Base-by-base conservation (phyloP, 2,113 vertebrate species). In the Steatornis caripensis region DNA sequence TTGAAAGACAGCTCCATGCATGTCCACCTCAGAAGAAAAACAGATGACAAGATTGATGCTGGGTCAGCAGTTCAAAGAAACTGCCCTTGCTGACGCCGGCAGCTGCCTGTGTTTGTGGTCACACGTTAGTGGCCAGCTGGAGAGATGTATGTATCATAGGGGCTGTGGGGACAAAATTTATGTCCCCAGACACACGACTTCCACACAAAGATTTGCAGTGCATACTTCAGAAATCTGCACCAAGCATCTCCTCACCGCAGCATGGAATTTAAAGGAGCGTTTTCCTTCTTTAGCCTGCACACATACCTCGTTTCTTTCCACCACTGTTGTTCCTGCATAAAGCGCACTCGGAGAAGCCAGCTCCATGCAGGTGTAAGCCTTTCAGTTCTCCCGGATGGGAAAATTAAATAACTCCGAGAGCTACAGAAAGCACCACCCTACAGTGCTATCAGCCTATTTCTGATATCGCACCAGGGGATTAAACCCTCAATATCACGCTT, bases 351-450 rank as follows among this genome's bases (percentile, higher is more conserved):
- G 34, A 81, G 45, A 36, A 87, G 46, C 11, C 41, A 74, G 16
- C 3, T 54, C 43, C 4, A 0, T 22, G 7, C 20, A 58, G 13
- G 23, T 0, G 0, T 20, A 79, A 45, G 8, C 13, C 11, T 14
- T 62, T 76, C 3, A 1, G 14, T 58, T 87, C 18, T 37, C 27
- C 24, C 24, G 22, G 41, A 70, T 3, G 3, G 6, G 6, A 8
- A 9, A 66, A 61, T 78, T 49, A 74, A 91, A 45, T 10, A 91
- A 45, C 45, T 24, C 11, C 17, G 26, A 84, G 18, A 84, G 39
- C 36, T 77, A 87, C 54, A 70, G 41, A 87, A 93, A 87, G 15
- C 34, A 79, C 19, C 20, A 37, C 43, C 39, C 39, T 55, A 51
- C 20, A 62, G 5, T 24, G 10, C 11, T 43, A 21, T 23, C 18